phyloP scores from a whole-genome alignment of 2,113 vertebrate species.

The Semicossyphus pulcher region DNA sequence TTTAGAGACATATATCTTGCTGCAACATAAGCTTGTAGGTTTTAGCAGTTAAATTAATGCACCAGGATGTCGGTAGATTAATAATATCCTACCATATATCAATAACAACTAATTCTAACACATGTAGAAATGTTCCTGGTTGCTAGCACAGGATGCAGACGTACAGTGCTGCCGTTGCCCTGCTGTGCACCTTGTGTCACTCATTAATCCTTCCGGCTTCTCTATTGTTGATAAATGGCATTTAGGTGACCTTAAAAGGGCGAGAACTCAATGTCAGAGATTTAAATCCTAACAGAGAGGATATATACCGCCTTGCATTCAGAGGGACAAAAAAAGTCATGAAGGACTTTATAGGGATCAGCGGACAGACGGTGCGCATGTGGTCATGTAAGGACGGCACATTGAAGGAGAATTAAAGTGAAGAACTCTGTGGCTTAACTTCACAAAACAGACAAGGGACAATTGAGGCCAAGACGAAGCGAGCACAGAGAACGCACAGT shows the following conservation, averaged over 20 bases:
- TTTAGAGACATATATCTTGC: slow-evolving; percentile 31
- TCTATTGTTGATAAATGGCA: slow-evolving; percentile 35
- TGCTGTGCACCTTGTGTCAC: slow-evolving; percentile 19
- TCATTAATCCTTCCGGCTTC: slow-evolving; percentile 13
- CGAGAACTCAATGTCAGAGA: slow-evolving; percentile 42
- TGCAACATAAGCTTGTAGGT: slow-evolving; percentile 27
- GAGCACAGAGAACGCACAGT: slow-evolving; percentile 32
- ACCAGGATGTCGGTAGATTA: slow-evolving; percentile 4
- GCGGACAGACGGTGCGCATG: slow-evolving; percentile 11
- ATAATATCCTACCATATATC: not conserved
- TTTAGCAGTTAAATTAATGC: slow-evolving; percentile 17
- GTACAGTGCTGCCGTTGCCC: not conserved
- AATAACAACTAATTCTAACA: not conserved
- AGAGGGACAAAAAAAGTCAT: slow-evolving; percentile 35
- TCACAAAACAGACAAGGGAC: slow-evolving; percentile 43
- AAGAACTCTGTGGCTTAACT: slow-evolving; percentile 44
- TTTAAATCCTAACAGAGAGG: slow-evolving; percentile 33
- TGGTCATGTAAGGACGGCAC: slow-evolving; percentile 23
- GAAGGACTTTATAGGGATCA: slow-evolving; percentile 48
- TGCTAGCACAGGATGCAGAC: not conserved
- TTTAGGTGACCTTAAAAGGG: slow-evolving; percentile 55
- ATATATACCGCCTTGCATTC: slow-evolving; percentile 24
- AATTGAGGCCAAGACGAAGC: slow-evolving; percentile 21
- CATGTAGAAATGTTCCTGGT: not conserved
- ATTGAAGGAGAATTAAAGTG: slow-evolving; percentile 38